Evolutionary conservation across 2,113 vertebrate genomes (phyloP).

Genomic region (Hystrix brachyura): DNA sequence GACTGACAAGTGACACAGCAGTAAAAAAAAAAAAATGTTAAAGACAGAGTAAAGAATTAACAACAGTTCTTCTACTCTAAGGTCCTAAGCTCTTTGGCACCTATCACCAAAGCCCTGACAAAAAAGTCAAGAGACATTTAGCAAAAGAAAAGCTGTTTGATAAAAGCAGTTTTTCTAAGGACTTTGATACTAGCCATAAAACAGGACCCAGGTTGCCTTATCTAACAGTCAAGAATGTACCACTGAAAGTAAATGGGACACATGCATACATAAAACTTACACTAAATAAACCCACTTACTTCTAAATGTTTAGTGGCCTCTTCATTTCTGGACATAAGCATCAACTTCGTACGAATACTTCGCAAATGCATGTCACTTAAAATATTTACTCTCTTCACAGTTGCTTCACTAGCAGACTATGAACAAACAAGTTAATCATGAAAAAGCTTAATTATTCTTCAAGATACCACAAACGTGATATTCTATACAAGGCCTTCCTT

Average conservation of each 20-base stretch:
- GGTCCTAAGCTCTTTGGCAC: constrained; percentile 25
- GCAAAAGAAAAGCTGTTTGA: background rate
- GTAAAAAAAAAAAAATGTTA: background rate
- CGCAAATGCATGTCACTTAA: constrained; percentile 93
- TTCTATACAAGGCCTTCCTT: background rate
- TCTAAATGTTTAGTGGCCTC: constrained; percentile 93
- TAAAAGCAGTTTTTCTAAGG: constrained; percentile 20
- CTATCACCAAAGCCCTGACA: background rate
- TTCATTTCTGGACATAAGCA: constrained; percentile 93
- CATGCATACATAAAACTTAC: background rate
- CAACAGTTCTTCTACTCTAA: background rate
- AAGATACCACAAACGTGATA: constrained; percentile 26
- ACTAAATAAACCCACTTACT: constrained; percentile 82
- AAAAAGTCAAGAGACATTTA: constrained; percentile 8
- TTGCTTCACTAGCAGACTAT: constrained; percentile 92
- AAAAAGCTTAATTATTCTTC: constrained; percentile 45
- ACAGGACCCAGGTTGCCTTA: background rate
- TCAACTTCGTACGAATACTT: constrained; percentile 92
- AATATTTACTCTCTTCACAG: constrained; percentile 92
- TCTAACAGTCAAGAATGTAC: background rate
- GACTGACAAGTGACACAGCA: background rate
- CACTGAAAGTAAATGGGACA: constrained; percentile 2
- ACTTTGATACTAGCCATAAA: background rate
- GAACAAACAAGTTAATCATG: constrained; percentile 49
- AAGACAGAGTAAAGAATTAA: constrained; percentile 12